Evolutionary conservation across 2,888 invertebrate genomes (phyloP), one percentile per base, ranked within the genome.

Genomic region (Meiosimyza decipiens): DNA sequence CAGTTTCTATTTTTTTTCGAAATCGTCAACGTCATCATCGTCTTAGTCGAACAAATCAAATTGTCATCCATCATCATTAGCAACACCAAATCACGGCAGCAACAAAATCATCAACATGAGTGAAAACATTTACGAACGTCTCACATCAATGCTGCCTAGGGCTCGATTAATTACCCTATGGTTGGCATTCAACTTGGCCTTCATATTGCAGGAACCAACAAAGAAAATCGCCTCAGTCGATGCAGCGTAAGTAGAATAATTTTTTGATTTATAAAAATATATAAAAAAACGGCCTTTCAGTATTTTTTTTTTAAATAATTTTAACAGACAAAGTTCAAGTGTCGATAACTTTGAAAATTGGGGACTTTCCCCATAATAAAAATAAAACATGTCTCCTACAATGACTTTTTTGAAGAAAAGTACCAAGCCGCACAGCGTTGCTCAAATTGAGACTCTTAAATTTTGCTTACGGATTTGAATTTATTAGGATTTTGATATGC

Each of bases 161-260:
- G 84, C 84, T 73, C 84, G 85, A 65, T 80, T 86, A 76, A 80
- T 86, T 71, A 86, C 86, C 76, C 82, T 87, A 74, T 87, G 87
- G 87, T 81, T 87, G 80, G 86, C 87, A 79, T 84, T 87, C 72
- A 87, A 86, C 77, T 78, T 87, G 82, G 87, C 87, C 78, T 82
- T 87, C 79, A 83, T 87, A 75, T 79, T 86, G 73, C 87, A 87
- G 82, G 85, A 86, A 79, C 84, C 86, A 78, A 81, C 82, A 71
- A 85, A 82, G 79, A 80, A 83, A 77, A 82, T 82, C 77, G 82
- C 82, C 80, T 82, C 85, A 82, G 87, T 87, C 72, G 85, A 87
- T 82, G 86, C 87, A 81, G 87, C 87, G 87, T 87, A 84, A 87
- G 87, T 87, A 77, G 12, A 54, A 54, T 15, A 55, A 55, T n/a